Evolutionary conservation across 1,140 invertebrate genomes (phyloP).

Genomic region (Drosophila pseudoananassae): DNA sequence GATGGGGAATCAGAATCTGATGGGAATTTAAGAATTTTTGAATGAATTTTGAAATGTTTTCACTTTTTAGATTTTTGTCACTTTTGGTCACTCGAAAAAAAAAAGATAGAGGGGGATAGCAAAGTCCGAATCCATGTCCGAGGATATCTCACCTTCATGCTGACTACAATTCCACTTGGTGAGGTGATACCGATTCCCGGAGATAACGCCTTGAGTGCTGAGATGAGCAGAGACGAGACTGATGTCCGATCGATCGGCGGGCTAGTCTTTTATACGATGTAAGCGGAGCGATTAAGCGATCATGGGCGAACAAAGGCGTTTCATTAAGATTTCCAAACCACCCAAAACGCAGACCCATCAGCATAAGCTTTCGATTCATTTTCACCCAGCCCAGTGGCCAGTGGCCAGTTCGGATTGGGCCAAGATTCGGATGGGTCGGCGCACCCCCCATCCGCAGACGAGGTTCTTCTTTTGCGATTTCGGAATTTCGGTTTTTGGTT

Average conservation of each 20-base stretch:
- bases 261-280: conserved; percentile 65
- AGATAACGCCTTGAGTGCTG: conserved; percentile 50
- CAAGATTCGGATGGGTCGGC: conserved; percentile 2
- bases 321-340: conserved; percentile 69
- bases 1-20: no score
- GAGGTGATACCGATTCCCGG: conserved; percentile 43
- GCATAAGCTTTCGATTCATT: conserved; percentile 39
- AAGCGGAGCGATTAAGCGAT: conserved; percentile 3
- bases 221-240: conserved; percentile 57
- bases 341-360: conserved; percentile 9
- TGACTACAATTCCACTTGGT: conserved; percentile 66
- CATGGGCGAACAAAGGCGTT: conserved; percentile 57
- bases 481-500: conserved; percentile 19
- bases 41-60: background rate
- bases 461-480: conserved; percentile 40
- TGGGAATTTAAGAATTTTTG: no score
- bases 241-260: conserved; percentile 50
- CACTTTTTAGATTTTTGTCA: background rate
- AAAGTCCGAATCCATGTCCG: background rate
- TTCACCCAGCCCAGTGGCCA: conserved; percentile 18
- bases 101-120: background rate
- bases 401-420: background rate
- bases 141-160: conserved; percentile 68
- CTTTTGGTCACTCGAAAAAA: background rate
- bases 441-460: conserved; percentile 29